Percentiles rank a stretch among this genome's conserved stretches.
phyloP scores from a whole-genome alignment of 2,797 vertebrate genomes.

The Esox masquinongy region DNA sequence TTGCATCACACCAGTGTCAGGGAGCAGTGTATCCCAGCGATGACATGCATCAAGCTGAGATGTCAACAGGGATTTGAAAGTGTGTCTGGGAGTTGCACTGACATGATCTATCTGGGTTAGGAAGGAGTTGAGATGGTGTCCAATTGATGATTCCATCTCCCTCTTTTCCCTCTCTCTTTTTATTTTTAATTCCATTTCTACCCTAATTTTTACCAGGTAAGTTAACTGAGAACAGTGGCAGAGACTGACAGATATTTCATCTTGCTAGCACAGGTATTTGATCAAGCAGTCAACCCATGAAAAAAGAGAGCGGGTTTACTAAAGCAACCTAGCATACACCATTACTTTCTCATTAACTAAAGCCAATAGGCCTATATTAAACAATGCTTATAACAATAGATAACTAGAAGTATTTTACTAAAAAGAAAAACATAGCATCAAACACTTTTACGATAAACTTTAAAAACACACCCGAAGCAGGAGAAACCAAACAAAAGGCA shows the following conservation, averaged over 20 bases:
- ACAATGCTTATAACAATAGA: no score
- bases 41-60: conserved; percentile 18
- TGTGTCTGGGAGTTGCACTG: conserved; percentile 14
- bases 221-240: no score
- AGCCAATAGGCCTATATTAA: no score
- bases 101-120: not conserved
- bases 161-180: not conserved
- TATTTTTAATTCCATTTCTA: not conserved
- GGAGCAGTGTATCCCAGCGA: not conserved
- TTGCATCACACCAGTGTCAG: conserved; percentile 5
- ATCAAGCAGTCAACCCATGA: not conserved
- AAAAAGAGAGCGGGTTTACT: not conserved
- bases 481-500: no score
- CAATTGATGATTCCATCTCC: not conserved
- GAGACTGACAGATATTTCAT: no score
- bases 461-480: no score
- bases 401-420: no score
- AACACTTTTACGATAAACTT: no score
- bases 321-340: not conserved
- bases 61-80: conserved; percentile 9
- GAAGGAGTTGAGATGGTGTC: not conserved
- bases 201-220: no score
- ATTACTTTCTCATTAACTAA: not conserved
- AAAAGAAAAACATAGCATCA: no score
- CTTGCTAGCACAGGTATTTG: no score